Percentiles rank a stretch among this genome's conserved stretches.
phyloP scores from a whole-genome alignment of 1,140 invertebrate species.

The Oncopeltus fasciatus region DNA sequence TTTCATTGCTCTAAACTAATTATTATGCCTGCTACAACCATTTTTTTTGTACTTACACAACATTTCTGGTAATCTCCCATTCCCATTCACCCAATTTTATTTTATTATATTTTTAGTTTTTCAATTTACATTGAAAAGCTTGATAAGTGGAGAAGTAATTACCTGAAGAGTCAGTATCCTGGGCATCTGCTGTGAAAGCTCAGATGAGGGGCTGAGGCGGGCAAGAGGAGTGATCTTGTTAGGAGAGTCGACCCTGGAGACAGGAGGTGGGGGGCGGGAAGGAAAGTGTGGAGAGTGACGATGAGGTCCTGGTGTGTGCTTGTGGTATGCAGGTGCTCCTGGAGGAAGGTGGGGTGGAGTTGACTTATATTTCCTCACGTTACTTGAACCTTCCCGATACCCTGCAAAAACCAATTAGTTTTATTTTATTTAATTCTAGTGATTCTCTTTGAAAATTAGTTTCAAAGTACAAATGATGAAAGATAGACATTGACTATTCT shows the following conservation, averaged over 20 bases:
- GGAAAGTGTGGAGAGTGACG: slow-evolving; percentile 56
- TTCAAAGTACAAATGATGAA: too few species aligned
- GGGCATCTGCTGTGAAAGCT: slow-evolving; percentile 77
- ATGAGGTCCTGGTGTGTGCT: slow-evolving; percentile 51
- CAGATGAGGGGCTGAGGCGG: slow-evolving; percentile 76
- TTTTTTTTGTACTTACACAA: too few species aligned
- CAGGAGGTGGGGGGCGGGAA: slow-evolving; percentile 43
- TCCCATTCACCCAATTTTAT: too few species aligned
- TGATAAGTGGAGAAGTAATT: slow-evolving; percentile 7
- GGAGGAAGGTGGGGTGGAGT: slow-evolving; percentile 50
- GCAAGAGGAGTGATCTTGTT: slow-evolving; percentile 64
- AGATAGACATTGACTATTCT: too few species aligned
- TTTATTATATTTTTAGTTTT: too few species aligned
- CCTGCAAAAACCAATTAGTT: slow-evolving; percentile 34
- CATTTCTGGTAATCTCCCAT: too few species aligned
- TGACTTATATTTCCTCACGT: slow-evolving; percentile 72
- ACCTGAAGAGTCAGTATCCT: slow-evolving; percentile 63
- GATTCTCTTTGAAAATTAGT: too few species aligned
- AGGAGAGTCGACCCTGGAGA: slow-evolving; percentile 30
- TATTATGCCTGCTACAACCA: too few species aligned
- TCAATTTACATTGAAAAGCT: too few species aligned
- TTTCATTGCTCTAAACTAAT: too few species aligned
- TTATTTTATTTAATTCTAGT: too few species aligned
- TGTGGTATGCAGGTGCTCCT: slow-evolving; percentile 52
- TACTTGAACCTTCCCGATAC: slow-evolving; percentile 54